Evolutionary conservation across 1,140 invertebrate species (phyloP).

Genomic region (Sesamia nonagrioides): DNA sequence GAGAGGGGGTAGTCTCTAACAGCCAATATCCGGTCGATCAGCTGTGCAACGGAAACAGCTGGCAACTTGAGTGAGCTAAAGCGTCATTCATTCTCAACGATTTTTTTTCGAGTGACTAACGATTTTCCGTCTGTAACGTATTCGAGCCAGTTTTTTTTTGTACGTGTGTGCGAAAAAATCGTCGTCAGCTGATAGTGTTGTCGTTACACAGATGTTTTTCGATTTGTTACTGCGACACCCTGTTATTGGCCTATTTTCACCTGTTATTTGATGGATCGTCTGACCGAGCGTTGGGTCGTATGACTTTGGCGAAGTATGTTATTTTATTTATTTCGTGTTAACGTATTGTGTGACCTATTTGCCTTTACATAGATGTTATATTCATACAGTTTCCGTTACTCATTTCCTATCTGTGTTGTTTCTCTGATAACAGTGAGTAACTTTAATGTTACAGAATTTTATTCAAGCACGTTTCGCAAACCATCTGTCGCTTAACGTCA

Average conservation of each 20-base stretch:
- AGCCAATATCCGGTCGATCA: conserved; percentile 73
- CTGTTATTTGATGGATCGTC: conserved; percentile 42
- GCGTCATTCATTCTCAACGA: conserved; percentile 64
- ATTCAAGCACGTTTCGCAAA: conserved; percentile 1
- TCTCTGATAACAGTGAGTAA: background rate
- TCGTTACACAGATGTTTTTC: conserved; percentile 49
- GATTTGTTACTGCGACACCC: conserved; percentile 45
- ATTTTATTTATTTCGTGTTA: conserved; percentile 15
- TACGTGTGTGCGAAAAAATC: conserved; percentile 44
- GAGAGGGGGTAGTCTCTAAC: conserved; percentile 62
- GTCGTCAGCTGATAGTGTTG: conserved; percentile 46
- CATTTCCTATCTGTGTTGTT: background rate
- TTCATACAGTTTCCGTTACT: background rate
- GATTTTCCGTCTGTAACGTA: conserved; percentile 61
- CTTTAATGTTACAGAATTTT: background rate
- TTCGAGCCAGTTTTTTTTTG: conserved; percentile 57
- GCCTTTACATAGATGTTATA: background rate
- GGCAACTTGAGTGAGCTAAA: conserved; percentile 63
- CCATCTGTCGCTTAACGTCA: background rate
- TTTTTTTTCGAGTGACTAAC: conserved; percentile 60
- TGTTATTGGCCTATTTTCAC: conserved; percentile 40
- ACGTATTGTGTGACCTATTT: conserved; percentile 21
- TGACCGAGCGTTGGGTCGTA: conserved; percentile 21
- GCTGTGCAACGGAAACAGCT: conserved; percentile 72
- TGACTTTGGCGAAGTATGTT: conserved; percentile 4